These are phyloP conservation scores for Cotesia glomerata DNA, from an alignment of 1,140 invertebrate species.

Conservation along the genomic window DNA sequence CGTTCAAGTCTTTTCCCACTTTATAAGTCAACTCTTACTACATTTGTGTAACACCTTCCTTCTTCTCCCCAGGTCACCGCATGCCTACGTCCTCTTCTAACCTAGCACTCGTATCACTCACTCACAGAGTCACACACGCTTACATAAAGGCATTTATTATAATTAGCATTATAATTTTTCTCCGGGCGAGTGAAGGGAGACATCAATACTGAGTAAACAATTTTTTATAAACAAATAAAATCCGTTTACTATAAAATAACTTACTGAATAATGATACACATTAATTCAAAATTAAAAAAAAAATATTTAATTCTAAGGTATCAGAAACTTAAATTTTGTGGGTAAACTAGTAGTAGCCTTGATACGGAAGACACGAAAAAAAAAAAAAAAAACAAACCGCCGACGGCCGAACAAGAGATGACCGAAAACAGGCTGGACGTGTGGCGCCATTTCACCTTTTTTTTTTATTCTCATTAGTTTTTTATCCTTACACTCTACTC, in stretches of 20 bases:
- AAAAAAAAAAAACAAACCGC: conserved; percentile 14
- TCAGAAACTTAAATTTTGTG: not conserved
- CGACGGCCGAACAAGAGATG: conserved; percentile 23
- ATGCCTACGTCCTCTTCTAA: too few species aligned
- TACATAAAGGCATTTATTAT: too few species aligned
- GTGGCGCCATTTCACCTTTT: conserved; percentile 34
- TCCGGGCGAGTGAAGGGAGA: too few species aligned
- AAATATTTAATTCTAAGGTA: conserved; percentile 2
- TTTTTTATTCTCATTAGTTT: conserved; percentile 20
- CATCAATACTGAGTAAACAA: too few species aligned
- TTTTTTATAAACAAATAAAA: not conserved
- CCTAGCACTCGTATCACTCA: too few species aligned
- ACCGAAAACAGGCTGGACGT: conserved; percentile 36
- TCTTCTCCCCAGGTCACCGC: too few species aligned
- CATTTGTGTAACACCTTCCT: too few species aligned
- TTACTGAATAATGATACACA: not conserved
- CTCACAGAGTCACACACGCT: too few species aligned
- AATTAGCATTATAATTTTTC: too few species aligned
- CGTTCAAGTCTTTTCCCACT: too few species aligned
- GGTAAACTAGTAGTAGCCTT: conserved; percentile 12
- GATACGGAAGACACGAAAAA: conserved; percentile 17
- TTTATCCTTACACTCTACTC: not conserved
- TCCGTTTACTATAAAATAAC: not conserved
- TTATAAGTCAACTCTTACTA: too few species aligned
- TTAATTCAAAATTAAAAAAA: not conserved